Percentiles rank a stretch among this genome's conserved stretches.
Evolutionary conservation across 1,140 invertebrate genomes (phyloP).

Genomic region (Lordiphosa clarofinis): DNA sequence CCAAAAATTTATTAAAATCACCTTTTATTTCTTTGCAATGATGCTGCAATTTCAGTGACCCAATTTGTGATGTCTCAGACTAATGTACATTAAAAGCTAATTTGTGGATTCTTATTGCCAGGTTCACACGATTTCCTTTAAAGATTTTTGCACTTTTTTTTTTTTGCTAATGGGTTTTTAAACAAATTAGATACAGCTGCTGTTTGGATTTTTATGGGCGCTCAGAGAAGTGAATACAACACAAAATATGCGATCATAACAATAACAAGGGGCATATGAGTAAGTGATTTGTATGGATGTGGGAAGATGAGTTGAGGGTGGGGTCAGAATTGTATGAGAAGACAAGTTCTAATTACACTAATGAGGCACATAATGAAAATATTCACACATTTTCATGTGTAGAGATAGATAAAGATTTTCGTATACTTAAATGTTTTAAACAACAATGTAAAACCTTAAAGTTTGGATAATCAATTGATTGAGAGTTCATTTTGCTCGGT

Average conservation of each 20-base stretch:
- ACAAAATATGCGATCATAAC: conserved; percentile 24
- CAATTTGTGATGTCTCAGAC: conserved; percentile 15
- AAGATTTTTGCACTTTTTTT: conserved; percentile 52
- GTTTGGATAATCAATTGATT: no score
- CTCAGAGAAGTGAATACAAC: conserved; percentile 34
- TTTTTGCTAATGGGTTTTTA: conserved; percentile 44
- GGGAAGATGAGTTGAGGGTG: conserved; percentile 53
- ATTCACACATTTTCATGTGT: no score
- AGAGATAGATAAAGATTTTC: no score
- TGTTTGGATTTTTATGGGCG: conserved; percentile 37
- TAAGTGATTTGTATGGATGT: conserved; percentile 32
- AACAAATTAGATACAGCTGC: conserved; percentile 69
- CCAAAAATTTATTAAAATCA: conserved; percentile 50
- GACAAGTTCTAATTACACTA: no score
- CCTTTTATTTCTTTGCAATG: conserved; percentile 30
- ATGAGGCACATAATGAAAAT: no score
- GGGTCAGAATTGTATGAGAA: conserved; percentile 6
- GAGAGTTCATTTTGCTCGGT: no score
- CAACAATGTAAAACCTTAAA: no score
- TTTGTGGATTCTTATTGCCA: conserved; percentile 7
- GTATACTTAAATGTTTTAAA: no score
- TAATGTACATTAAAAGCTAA: conserved; percentile 40
- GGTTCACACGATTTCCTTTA: conserved; percentile 51
- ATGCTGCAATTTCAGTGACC: conserved; percentile 62
- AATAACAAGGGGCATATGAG: conserved; percentile 25